Evolutionary conservation across 2,797 vertebrate genomes (phyloP).

Genomic region (Spinus olivaceus): DNA sequence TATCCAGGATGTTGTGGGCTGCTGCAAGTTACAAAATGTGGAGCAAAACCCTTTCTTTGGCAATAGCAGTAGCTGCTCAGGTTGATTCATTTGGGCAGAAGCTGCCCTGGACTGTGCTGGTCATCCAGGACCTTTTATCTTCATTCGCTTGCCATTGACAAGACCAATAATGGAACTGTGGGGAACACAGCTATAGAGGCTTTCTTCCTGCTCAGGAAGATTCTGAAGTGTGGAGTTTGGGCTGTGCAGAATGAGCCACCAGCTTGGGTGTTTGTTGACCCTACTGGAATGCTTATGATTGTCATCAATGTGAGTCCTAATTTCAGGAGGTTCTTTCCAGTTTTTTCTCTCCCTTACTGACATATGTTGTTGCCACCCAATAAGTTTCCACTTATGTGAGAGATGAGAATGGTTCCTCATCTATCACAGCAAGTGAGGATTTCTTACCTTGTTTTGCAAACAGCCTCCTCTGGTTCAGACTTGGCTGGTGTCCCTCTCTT

Average conservation of each 20-base stretch:
- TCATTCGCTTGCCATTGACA: background rate
- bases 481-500: background rate
- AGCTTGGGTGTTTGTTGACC: background rate
- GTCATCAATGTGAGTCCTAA: background rate
- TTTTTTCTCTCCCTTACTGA: slow-evolving; percentile 19
- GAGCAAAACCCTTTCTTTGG: background rate
- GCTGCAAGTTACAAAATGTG: background rate
- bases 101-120: background rate
- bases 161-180: background rate
- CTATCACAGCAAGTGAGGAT: background rate
- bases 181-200: background rate
- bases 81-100: background rate
- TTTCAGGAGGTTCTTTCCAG: slow-evolving; percentile 8
- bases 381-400: background rate
- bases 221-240: background rate
- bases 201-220: background rate
- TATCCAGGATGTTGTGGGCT: background rate
- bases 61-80: background rate
- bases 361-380: background rate
- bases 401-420: background rate
- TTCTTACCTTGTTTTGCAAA: background rate
- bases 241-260: background rate
- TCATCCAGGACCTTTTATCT: background rate
- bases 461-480: background rate
- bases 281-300: background rate